Conservation (phyloP, 2,113 vertebrate species). For the Benitochromis conjunctus region DNA sequence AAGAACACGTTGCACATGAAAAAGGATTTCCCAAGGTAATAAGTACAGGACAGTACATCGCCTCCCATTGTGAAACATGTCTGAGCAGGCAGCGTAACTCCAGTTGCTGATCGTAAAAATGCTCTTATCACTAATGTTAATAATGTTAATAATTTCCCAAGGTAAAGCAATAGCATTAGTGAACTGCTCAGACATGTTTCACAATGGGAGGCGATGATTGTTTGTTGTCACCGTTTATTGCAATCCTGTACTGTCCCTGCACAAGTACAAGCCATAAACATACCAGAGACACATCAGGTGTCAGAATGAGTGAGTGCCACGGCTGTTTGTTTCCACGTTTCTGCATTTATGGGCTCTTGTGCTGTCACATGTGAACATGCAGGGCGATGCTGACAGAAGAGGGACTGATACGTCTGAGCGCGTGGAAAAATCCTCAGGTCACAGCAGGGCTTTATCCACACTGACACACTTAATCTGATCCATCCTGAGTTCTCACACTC, state of each 20-base stretch:
- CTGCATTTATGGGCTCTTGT: background rate
- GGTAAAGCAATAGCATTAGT: background rate
- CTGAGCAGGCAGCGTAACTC: too few relatives aligned
- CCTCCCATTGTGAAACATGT: too few relatives aligned
- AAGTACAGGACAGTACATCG: too few relatives aligned
- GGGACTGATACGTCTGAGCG: background rate
- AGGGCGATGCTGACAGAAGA: background rate
- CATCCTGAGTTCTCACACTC: background rate
- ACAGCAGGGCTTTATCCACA: background rate
- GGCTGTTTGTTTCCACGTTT: background rate
- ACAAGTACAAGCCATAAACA: background rate
- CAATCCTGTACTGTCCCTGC: background rate
- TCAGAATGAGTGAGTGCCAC: background rate
- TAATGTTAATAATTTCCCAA: too few relatives aligned
- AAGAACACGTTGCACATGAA: background rate
- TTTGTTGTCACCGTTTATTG: background rate
- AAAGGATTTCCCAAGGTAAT: background rate
- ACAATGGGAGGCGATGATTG: background rate
- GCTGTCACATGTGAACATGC: background rate
- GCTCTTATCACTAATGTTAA: too few relatives aligned
- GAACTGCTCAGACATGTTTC: background rate
- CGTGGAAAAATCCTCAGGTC: slow-evolving; percentile 1
- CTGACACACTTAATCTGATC: background rate
- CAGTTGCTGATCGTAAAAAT: too few relatives aligned
- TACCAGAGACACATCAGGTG: background rate